Evolutionary conservation across 2,113 vertebrate species (phyloP), one percentile per base, ranked within the genome.

Genomic region (Notothenia coriiceps): DNA sequence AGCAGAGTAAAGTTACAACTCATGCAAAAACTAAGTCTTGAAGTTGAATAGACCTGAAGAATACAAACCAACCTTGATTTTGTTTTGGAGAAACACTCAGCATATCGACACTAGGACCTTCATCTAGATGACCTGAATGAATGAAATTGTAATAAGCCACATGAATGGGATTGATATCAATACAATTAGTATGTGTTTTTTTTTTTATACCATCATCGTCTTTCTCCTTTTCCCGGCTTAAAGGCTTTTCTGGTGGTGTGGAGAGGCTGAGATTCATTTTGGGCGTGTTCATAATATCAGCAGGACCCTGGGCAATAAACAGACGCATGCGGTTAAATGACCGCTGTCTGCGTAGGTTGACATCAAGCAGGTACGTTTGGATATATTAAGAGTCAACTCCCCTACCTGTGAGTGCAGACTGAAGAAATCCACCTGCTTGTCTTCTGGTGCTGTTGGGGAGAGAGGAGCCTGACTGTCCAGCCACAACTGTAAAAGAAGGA

Each of bases 341-440:
- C 3, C 0, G 6, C 1, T 14, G n/a, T 65, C 2, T 20, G 35
- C 35, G 6, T 40, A 40, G 35, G 29, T 29, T 29, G 29, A 40
- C 35, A 40, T 40, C 35, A 40, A 40, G 35, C 35, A 40, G 35
- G 35, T 40, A 40, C 7, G 35, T 40, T 40, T 40, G 35, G 35
- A 40, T 40, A 40, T 40, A 40, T 40, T 40, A 40, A 29, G 29
- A 4, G 35, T 40, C 35, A 11, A 22, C 20, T 51, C 5, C n/a
- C 59, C 4, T 88, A 96, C 96, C 93, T 94, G 86, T 54, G 91
- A 91, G 14, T 96, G 98, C 17, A 96, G 91, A 54, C 95, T 95
- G 92, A 99, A 99, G 84, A 99, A 99, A 62, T 99, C 98, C 50
- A 96, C 94, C 33, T 98, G 96, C 88, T 97, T 98, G 25, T 92